phyloP scores from a whole-genome alignment of 2,113 vertebrate genomes.

The Aldabrachelys gigantea region DNA sequence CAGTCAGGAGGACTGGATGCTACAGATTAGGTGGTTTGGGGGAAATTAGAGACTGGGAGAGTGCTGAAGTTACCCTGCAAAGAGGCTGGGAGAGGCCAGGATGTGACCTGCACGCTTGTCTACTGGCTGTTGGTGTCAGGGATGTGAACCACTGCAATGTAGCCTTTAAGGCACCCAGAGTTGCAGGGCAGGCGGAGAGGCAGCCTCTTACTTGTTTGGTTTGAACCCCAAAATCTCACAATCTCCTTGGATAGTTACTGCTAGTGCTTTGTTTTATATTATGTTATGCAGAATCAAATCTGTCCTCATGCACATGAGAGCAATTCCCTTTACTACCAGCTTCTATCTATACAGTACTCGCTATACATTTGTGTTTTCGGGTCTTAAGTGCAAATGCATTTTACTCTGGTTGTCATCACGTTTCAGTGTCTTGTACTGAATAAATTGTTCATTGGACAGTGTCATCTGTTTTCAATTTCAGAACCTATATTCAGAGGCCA shows the following conservation, averaged over 20 bases:
- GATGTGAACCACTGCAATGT: neutral
- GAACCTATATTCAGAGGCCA: neutral
- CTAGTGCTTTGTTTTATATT: neutral
- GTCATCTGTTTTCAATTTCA: conserved; percentile 9
- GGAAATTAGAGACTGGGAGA: neutral
- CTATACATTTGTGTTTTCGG: neutral
- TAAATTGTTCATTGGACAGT: neutral
- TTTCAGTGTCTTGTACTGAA: neutral
- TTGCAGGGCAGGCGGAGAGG: neutral
- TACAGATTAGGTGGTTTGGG: neutral
- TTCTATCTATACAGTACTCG: neutral
- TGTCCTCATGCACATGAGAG: neutral
- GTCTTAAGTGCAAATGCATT: neutral
- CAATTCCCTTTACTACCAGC: neutral
- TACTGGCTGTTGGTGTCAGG: neutral
- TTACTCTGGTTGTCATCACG: neutral
- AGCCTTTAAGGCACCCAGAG: neutral
- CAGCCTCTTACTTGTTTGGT: neutral
- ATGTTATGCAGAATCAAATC: neutral
- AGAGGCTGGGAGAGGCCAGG: neutral
- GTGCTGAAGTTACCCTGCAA: neutral
- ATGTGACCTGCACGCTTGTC: neutral
- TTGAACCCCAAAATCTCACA: neutral
- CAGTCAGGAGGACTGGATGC: neutral
- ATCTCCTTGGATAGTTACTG: neutral